Base-by-base conservation (phyloP, 2,797 vertebrate genomes). In the Characodon lateralis region DNA sequence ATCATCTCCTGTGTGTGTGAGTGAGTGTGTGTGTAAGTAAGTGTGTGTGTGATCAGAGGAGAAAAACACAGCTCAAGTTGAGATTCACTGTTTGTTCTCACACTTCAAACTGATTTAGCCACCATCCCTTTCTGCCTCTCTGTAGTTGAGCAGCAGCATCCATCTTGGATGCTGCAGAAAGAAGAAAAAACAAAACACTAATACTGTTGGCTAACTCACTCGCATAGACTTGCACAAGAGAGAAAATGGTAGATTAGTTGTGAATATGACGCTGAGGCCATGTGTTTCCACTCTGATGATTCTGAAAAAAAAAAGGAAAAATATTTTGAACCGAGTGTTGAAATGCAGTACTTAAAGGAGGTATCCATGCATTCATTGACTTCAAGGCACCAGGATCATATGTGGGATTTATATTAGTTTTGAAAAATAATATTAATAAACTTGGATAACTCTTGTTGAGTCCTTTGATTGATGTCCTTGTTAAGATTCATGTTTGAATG, bases 211-310 rank as follows among this genome's bases (percentile, higher is more conserved):
- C 96, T 97, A 97, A 97, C 95, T 96, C 96, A 96, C 94, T 96
- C 96, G 97, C 97, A 98, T 96, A 97, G 96, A 97, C 96, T 97
- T 98, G 97, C 97, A 97, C 96, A 96, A 95, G 96, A 96, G 95
- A 94, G 93, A 94, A 95, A 95, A 95, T 87, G 93, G 95, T 92
- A 94, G 89, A 90, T 73, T 88, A 89, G 94, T 96, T 95, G 93
- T 95, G 94, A 95, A 95, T 92, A 91, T 90, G 90, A 94, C 89
- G 93, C 95, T 94, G 95, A 96, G 94, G 94, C 93, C 91, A 93
- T 96, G 95, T 96, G 95, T 96, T 95, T 96, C 96, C 96, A 96
- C 95, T 95, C 96, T 95, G 91, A 93, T 79, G 79, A 94, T 88
- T 91, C 94, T 89, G 91, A 90, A 90, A 89, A 85, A 83, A 87